Conservation (phyloP, 2,113 vertebrate species). For the Cebus imitator region DNA sequence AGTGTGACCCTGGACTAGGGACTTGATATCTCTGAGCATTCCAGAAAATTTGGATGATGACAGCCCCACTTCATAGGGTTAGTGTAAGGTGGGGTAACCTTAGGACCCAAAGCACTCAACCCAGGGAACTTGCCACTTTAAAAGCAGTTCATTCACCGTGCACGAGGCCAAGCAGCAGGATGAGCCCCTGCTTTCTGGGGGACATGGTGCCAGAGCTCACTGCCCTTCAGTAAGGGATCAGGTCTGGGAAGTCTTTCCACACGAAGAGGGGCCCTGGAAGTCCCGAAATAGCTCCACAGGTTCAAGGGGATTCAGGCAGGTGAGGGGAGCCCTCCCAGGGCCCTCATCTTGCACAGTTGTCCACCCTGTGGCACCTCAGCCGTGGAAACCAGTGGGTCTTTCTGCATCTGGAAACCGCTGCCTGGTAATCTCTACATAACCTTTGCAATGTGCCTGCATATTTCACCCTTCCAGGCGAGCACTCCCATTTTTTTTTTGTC, state of each 20-base stretch:
- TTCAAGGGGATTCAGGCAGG: conserved; percentile 34
- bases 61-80: neutral
- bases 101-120: accelerated
- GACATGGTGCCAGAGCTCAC: neutral
- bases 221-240: neutral
- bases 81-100: no score
- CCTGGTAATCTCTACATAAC: conserved; percentile 86
- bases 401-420: conserved; percentile 63
- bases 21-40: neutral
- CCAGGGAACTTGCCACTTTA: accelerated
- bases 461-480: conserved; percentile 87
- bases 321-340: neutral
- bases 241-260: neutral
- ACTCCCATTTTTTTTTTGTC: conserved; percentile 92
- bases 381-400: conserved; percentile 51
- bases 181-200: accelerated
- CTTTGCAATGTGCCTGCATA: conserved; percentile 85
- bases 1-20: accelerated
- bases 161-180: accelerated
- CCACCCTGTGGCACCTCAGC: accelerated
- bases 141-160: neutral
- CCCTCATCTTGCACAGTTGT: accelerated
- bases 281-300: neutral
- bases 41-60: neutral
- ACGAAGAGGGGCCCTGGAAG: accelerated